Conservation (phyloP, 2,113 vertebrate genomes). For the Psilopsiagon aurifrons region DNA sequence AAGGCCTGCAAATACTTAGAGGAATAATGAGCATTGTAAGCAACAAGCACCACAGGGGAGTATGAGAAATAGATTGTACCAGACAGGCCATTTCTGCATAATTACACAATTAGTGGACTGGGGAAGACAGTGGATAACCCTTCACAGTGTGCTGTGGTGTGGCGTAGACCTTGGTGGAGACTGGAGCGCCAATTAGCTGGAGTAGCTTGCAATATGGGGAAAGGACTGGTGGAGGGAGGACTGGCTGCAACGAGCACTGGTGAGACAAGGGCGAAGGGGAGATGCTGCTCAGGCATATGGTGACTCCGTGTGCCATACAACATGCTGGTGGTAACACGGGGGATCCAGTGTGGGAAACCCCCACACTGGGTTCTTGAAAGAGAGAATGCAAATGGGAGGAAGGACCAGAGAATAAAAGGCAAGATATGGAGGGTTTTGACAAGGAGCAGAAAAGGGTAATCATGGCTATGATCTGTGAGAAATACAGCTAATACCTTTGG, state of each 20-base stretch:
- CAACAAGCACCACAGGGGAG: conserved; percentile 66
- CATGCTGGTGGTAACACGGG: rapidly evolving
- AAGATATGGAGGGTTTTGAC: neutral
- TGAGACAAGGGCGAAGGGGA: neutral
- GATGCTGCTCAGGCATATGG: rapidly evolving
- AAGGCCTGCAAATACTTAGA: conserved; percentile 69
- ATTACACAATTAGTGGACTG: conserved; percentile 68
- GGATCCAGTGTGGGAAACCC: neutral
- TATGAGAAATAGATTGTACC: conserved; percentile 66
- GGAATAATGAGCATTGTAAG: conserved; percentile 70
- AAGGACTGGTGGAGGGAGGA: neutral
- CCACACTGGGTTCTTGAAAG: rapidly evolving
- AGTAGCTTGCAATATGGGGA: neutral
- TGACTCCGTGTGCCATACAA: rapidly evolving
- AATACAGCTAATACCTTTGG: conserved; percentile 70
- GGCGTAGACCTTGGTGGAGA: neutral
- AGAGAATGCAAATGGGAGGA: neutral
- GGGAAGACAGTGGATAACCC: conserved; percentile 50
- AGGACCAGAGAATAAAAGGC: neutral
- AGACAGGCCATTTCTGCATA: conserved; percentile 66
- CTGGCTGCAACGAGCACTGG: rapidly evolving
- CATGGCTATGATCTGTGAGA: conserved; percentile 63
- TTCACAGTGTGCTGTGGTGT: conserved; percentile 37
- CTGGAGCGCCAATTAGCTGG: neutral
- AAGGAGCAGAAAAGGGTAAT: conserved; percentile 61